A percentile compares a stretch with the other conserved stretches of the same genome.
phyloP scores from a whole-genome alignment of 2,888 invertebrate genomes.

The Acrocera orbiculus region DNA sequence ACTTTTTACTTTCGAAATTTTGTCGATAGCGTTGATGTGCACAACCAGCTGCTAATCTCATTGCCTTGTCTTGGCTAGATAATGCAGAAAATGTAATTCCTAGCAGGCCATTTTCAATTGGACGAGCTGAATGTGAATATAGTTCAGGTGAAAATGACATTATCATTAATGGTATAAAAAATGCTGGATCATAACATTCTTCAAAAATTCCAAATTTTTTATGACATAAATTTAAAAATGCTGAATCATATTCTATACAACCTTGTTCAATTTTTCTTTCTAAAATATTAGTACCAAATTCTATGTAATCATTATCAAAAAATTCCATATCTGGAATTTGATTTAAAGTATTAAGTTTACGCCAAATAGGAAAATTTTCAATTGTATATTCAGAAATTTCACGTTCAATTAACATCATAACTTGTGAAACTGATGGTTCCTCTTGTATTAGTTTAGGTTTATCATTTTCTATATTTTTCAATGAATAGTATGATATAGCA shows the following conservation, averaged over 20 bases:
- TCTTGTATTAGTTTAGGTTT: constrained; percentile 40
- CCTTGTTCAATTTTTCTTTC: constrained; percentile 22
- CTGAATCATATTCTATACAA: constrained; percentile 13
- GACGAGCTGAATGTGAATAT: constrained; percentile 49
- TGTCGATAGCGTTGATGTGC: constrained; percentile 54
- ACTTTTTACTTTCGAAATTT: constrained; percentile 50
- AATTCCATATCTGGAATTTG: constrained; percentile 23
- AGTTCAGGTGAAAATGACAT: constrained; percentile 58
- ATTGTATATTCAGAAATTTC: constrained; percentile 49
- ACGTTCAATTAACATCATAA: constrained; percentile 50
- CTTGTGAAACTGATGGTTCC: constrained; percentile 53
- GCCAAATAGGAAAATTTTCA: constrained; percentile 47
- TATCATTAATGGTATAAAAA: constrained; percentile 59
- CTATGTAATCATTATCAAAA: no score
- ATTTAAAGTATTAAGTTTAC: constrained; percentile 32
- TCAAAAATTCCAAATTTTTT: constrained; percentile 21
- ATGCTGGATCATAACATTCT: constrained; percentile 62
- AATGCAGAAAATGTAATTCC: constrained; percentile 53
- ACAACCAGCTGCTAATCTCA: constrained; percentile 56
- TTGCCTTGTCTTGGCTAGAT: constrained; percentile 44
- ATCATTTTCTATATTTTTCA: constrained; percentile 30
- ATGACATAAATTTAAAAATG: constrained; percentile 22
- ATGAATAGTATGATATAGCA: constrained; percentile 59
- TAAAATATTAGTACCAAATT: constrained; percentile 21
- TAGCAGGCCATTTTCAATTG: constrained; percentile 51